phyloP scores from a whole-genome alignment of 2,888 invertebrate genomes.

The Asteroscopus sphinx region DNA sequence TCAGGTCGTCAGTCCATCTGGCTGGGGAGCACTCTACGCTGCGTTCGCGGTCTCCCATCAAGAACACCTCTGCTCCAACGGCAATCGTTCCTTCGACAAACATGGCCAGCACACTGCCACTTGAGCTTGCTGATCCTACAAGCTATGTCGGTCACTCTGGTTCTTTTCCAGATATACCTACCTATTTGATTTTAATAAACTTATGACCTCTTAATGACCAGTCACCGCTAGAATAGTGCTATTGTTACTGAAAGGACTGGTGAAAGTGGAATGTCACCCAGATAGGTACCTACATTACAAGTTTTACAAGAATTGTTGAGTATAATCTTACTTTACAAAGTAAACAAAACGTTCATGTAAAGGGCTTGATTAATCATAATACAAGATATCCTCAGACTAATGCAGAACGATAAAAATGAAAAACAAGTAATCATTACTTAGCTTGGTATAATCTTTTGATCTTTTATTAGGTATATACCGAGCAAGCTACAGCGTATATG shows the following conservation, averaged over 20 bases:
- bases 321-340: neutral
- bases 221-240: neutral
- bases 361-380: neutral
- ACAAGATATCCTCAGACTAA: slow-evolving; percentile 16
- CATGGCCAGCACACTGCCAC: too few relatives aligned
- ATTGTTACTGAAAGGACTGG: neutral
- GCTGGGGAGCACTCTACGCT: too few relatives aligned
- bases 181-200: too few relatives aligned
- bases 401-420: slow-evolving; percentile 41
- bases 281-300: neutral
- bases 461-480: slow-evolving; percentile 39
- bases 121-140: too few relatives aligned
- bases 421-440: slow-evolving; percentile 41
- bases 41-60: too few relatives aligned
- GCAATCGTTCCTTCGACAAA: too few relatives aligned
- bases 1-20: too few relatives aligned
- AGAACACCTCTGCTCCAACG: too few relatives aligned
- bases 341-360: neutral
- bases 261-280: too few relatives aligned
- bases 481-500: slow-evolving; percentile 46
- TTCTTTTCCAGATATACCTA: too few relatives aligned
- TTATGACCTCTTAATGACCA: neutral
- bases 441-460: slow-evolving; percentile 61
- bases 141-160: too few relatives aligned
- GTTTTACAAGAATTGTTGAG: neutral